Conservation (phyloP, 1,140 invertebrate species). For the Orius laevigatus region DNA sequence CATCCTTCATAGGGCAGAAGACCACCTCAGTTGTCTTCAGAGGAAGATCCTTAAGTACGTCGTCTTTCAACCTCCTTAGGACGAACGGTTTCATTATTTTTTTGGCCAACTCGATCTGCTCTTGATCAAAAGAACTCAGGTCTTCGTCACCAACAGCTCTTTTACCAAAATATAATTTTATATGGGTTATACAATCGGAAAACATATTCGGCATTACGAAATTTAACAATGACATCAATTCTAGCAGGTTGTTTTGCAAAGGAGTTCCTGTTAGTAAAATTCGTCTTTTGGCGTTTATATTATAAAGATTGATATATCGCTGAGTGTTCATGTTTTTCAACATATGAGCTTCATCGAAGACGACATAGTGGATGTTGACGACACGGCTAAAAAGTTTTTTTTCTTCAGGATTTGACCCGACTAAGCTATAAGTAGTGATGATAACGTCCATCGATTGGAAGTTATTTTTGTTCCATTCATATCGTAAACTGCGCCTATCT, state of each 20-base stretch:
- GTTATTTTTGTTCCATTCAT: conserved; percentile 56
- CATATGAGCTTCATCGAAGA: conserved; percentile 97
- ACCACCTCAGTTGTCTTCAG: conserved; percentile 55
- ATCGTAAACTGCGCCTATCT: conserved; percentile 60
- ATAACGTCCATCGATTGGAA: conserved; percentile 66
- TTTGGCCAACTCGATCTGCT: conserved; percentile 82
- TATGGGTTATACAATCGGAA: conserved; percentile 66
- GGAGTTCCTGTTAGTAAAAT: conserved; percentile 83
- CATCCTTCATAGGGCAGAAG: conserved; percentile 42
- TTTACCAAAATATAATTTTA: conserved; percentile 67
- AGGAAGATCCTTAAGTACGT: conserved; percentile 70
- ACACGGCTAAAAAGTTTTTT: conserved; percentile 83
- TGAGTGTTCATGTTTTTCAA: conserved; percentile 91
- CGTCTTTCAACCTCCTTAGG: conserved; percentile 69
- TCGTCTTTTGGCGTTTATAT: conserved; percentile 65
- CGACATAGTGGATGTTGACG: conserved; percentile 73
- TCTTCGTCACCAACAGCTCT: conserved; percentile 28
- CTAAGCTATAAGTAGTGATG: conserved; percentile 75
- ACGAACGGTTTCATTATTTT: conserved; percentile 93
- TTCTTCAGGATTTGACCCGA: conserved; percentile 57
- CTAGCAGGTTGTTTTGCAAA: conserved; percentile 88
- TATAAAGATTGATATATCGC: conserved; percentile 74
- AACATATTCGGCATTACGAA: conserved; percentile 96
- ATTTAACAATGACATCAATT: conserved; percentile 85
- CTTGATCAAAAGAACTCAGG: conserved; percentile 60